A percentile compares a stretch with the other conserved stretches of the same genome.
Evolutionary conservation across 2,797 vertebrate genomes (phyloP).

Genomic region (Eulemur coronatus): DNA sequence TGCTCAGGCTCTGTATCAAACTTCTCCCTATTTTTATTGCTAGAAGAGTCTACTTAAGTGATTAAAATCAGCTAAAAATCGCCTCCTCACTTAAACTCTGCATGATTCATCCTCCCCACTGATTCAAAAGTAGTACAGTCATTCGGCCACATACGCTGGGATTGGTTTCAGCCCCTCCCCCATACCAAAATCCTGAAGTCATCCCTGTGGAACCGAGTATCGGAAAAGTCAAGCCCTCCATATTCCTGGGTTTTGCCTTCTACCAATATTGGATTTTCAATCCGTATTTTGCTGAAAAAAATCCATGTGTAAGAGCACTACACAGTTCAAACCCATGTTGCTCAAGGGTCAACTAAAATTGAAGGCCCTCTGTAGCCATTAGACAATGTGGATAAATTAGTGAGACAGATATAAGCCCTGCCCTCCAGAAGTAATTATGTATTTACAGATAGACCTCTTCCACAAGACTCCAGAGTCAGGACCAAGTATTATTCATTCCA

Average conservation of each 20-base stretch:
- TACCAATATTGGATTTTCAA: background rate
- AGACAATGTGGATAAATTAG: background rate
- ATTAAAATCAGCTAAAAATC: background rate
- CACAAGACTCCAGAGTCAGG: background rate
- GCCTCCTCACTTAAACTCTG: background rate
- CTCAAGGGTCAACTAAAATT: background rate
- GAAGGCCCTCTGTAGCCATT: background rate
- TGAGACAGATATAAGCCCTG: background rate
- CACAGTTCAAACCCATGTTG: background rate
- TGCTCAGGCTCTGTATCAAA: background rate
- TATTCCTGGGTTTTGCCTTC: background rate
- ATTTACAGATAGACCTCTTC: background rate
- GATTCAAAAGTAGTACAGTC: background rate
- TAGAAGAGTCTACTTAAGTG: background rate
- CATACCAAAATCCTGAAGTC: background rate
- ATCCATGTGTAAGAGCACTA: background rate
- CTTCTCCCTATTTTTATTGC: background rate
- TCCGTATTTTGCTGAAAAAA: background rate
- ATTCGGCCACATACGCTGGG: background rate
- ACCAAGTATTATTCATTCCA: background rate
- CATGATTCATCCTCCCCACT: background rate
- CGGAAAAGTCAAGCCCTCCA: background rate
- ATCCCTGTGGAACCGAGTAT: background rate
- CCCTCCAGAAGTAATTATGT: background rate
- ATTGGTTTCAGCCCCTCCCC: background rate